Evolutionary conservation across 2,888 invertebrate species (phyloP).

Genomic region (Eucera pruinosa): DNA sequence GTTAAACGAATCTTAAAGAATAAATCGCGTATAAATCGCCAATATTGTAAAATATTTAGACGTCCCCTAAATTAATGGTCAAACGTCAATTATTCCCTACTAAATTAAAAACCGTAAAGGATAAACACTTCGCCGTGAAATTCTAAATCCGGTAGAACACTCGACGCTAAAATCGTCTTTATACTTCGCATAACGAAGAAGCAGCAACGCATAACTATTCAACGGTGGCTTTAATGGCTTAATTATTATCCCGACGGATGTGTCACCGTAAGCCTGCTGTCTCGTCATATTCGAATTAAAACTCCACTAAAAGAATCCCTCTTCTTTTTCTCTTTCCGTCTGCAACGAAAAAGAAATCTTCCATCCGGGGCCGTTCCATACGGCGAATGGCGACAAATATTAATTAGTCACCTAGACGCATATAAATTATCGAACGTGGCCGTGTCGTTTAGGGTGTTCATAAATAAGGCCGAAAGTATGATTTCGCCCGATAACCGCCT

Average conservation of each 20-base stretch:
- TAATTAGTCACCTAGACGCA: slow-evolving; percentile 78
- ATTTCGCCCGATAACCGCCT: slow-evolving; percentile 77
- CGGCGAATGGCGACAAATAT: slow-evolving; percentile 81
- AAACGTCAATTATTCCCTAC: too few species aligned
- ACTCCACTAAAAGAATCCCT: not conserved
- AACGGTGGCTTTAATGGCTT: not conserved
- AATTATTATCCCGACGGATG: slow-evolving; percentile 8
- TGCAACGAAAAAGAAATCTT: not conserved
- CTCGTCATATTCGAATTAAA: slow-evolving; percentile 8
- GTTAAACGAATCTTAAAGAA: too few species aligned
- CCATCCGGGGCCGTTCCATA: not conserved
- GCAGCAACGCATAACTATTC: not conserved
- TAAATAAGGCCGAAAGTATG: slow-evolving; percentile 79
- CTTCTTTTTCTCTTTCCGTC: not conserved
- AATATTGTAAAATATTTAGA: too few species aligned
- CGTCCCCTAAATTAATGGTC: too few species aligned
- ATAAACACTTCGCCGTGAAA: too few species aligned
- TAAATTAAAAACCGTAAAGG: too few species aligned
- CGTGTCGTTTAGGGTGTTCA: slow-evolving; percentile 76
- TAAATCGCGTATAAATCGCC: too few species aligned
- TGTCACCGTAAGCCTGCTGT: not conserved
- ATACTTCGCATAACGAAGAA: too few species aligned
- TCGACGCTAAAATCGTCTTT: too few species aligned
- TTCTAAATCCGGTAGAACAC: too few species aligned
- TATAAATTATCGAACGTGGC: slow-evolving; percentile 66